Conservation (phyloP, 2,113 vertebrate genomes). For the Malurus cyaneus region DNA sequence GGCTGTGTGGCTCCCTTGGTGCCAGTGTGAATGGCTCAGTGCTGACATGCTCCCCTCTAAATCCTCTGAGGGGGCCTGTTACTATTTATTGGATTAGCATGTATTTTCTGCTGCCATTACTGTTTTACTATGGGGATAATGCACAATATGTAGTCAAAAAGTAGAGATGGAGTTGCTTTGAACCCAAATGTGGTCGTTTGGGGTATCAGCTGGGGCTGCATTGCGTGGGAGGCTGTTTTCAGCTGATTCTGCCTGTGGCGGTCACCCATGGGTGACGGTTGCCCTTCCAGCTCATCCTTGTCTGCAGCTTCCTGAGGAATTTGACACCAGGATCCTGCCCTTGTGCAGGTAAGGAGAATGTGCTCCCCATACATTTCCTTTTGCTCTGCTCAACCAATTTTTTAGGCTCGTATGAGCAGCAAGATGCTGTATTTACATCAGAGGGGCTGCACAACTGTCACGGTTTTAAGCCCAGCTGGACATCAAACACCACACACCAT, state of each 20-base stretch:
- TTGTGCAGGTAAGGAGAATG: rapidly evolving
- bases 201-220: neutral
- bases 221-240: neutral
- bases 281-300: neutral
- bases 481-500: neutral
- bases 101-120: neutral
- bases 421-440: neutral
- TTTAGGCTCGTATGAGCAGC: neutral
- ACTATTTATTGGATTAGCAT: neutral
- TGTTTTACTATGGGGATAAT: neutral
- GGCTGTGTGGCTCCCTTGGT: neutral
- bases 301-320: neutral
- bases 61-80: neutral
- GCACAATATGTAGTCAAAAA: neutral
- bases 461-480: neutral
- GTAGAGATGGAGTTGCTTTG: neutral
- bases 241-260: neutral
- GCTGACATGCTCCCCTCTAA: neutral
- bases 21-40: rapidly evolving
- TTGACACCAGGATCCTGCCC: neutral
- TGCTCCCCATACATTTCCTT: neutral
- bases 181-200: rapidly evolving
- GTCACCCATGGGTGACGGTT: neutral
- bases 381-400: neutral
- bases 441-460: neutral